These are phyloP conservation scores for Autographa gamma DNA, from an alignment of 2,888 invertebrate species.

Conservation along the genomic window DNA sequence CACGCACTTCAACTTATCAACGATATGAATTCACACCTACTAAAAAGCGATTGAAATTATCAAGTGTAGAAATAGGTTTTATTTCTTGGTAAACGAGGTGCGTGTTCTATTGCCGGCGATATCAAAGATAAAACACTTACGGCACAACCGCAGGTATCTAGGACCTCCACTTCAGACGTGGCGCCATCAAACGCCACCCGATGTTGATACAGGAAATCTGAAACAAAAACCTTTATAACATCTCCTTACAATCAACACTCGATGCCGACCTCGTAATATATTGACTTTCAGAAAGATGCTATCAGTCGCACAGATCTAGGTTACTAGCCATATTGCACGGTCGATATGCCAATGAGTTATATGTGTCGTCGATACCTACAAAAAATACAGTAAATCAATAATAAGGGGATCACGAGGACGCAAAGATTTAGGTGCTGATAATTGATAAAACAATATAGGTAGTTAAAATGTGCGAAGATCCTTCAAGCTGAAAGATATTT, in stretches of 20 bases:
- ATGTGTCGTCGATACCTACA: constrained; percentile 54
- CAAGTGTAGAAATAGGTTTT: constrained; percentile 45
- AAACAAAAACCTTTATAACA: constrained; percentile 62
- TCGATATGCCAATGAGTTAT: constrained; percentile 67
- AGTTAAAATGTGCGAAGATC: neutral
- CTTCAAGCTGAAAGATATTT: neutral
- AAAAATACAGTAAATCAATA: constrained; percentile 49
- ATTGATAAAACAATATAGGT: constrained; percentile 14
- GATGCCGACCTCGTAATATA: constrained; percentile 59
- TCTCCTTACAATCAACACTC: constrained; percentile 51
- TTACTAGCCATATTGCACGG: constrained; percentile 67
- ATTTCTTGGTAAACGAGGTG: constrained; percentile 27
- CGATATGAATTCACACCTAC: constrained; percentile 15
- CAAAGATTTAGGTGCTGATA: constrained; percentile 47
- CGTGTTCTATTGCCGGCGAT: constrained; percentile 39
- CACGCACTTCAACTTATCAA: constrained; percentile 12
- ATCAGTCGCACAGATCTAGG: constrained; percentile 75
- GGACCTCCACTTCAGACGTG: constrained; percentile 93
- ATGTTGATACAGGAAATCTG: constrained; percentile 94
- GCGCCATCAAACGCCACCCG: constrained; percentile 93
- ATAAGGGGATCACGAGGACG: constrained; percentile 43
- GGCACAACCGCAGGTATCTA: constrained; percentile 94
- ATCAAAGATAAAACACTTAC: constrained; percentile 85
- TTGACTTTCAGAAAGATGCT: constrained; percentile 70
- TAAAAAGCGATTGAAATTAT: constrained; percentile 39